These are phyloP conservation scores for Dicycla oo DNA, from an alignment of 2,888 invertebrate species.

Conservation along the genomic window DNA sequence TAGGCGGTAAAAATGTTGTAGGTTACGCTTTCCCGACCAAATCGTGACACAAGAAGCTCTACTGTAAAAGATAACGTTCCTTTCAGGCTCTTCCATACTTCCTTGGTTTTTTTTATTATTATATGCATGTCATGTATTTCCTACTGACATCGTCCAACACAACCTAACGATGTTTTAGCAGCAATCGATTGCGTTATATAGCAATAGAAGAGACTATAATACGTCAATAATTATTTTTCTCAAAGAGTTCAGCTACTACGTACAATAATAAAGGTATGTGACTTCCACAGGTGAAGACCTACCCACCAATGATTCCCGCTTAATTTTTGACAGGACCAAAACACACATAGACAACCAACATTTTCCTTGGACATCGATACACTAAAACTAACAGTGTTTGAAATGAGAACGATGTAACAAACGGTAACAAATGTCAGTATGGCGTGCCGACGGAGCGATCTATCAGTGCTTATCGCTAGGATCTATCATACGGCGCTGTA, in stretches of 20 bases:
- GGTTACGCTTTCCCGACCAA: too few relatives aligned
- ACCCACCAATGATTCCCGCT: background rate
- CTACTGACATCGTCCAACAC: background rate
- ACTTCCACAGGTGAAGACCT: background rate
- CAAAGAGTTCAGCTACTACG: background rate
- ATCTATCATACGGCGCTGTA: conserved; percentile 66
- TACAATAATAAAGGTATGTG: background rate
- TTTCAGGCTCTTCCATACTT: background rate
- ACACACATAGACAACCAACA: background rate
- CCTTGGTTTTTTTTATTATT: background rate
- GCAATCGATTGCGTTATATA: conserved; percentile 14
- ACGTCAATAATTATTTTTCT: background rate
- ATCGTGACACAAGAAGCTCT: background rate
- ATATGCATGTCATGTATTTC: background rate
- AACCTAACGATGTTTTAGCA: background rate
- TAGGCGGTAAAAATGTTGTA: background rate
- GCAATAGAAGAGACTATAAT: background rate
- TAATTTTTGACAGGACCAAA: background rate
- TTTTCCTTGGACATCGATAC: conserved; percentile 18
- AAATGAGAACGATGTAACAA: conserved; percentile 54
- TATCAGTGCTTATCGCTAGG: conserved; percentile 62
- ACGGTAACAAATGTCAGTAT: conserved; percentile 71
- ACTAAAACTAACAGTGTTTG: conserved; percentile 32
- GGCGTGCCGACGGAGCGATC: conserved; percentile 67
- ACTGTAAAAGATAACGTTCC: background rate